Base-by-base conservation (phyloP, 2,888 invertebrate genomes). In the Phalangium opilio region DNA sequence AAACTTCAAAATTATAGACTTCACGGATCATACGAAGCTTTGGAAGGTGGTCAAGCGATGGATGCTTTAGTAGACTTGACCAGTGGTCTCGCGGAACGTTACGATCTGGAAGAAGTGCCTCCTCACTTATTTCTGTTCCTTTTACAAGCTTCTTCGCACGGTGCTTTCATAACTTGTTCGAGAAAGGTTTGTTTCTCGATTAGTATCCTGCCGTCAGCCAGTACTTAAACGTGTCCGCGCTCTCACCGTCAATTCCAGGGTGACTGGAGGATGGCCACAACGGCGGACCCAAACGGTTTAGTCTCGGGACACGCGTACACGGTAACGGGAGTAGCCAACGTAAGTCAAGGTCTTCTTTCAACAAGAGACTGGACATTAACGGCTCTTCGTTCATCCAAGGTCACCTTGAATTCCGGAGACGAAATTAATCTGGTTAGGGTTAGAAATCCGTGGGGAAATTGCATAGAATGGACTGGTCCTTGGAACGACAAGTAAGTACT, bases 291-390 rank as follows among this genome's bases (percentile, higher is more conserved):
- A 11, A 65, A 66, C 54, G 70, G 70, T 3, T 58, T 70, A 42
- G 65, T 69, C 5, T 62, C 67, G 40, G 70, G 69, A 12, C 69
- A 70, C 59, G 69, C 70, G 14, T 70, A 70, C 59, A 68, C 69
- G 3, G 62, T 70, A 41, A 67, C 68, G 11, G 65, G 61, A 10
- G 64, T 66, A 35, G 61, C 62, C 40, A 60, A 61, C 55, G 63
- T 69, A 27, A 27, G 27, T 27, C 27, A 4, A 27, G 27, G 8
- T 7, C 27, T 8, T 7, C 4, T 27, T 27, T 27, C 27, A 8
- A 8, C 5, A 10, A 32, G 7, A 17, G 10, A n/a, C 32, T 10
- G 33, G n/a, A 27, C 32, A 17, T 47, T 27, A 41, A 45, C 19
- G 20, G 19, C 27, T 45, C 27, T 39, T 35, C 2, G 14, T 33